Conservation (phyloP, 2,888 invertebrate genomes). For the Agrilus biguttatus region DNA sequence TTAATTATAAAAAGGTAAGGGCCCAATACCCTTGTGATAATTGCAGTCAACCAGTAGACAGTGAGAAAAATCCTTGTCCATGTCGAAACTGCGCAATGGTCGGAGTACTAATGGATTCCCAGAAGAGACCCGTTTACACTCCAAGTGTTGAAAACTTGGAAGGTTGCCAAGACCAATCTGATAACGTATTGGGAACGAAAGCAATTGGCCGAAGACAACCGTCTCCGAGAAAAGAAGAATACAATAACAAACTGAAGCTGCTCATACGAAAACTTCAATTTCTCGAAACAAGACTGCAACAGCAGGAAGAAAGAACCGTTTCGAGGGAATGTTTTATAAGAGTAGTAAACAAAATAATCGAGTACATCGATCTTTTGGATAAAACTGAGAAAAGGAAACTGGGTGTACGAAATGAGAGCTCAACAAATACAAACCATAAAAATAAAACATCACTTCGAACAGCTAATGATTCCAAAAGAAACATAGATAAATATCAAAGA, state of each 20-base stretch:
- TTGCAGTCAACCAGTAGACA: slow-evolving; percentile 3
- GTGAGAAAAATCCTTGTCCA: slow-evolving; percentile 21
- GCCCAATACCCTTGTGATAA: too few relatives aligned
- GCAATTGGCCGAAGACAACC: background rate
- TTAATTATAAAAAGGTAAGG: too few relatives aligned
- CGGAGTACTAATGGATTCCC: slow-evolving; percentile 25
- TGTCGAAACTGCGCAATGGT: slow-evolving; percentile 29
- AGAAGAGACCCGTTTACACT: slow-evolving; percentile 21
- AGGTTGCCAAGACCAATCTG: background rate
- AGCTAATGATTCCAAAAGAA: background rate
- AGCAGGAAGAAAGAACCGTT: slow-evolving; percentile 26
- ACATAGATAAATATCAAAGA: background rate
- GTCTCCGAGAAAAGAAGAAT: background rate
- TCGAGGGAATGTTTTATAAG: slow-evolving; percentile 27
- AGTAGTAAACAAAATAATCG: slow-evolving; percentile 26
- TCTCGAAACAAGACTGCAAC: slow-evolving; percentile 21
- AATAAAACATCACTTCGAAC: background rate
- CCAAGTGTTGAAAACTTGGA: background rate
- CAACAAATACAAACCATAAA: background rate
- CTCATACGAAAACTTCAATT: slow-evolving; percentile 13
- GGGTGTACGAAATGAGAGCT: background rate
- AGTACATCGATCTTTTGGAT: slow-evolving; percentile 4
- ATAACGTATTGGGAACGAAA: background rate
- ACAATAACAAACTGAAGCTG: background rate
- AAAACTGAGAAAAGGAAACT: background rate